Percentiles rank a stretch among this genome's conserved stretches.
These are phyloP conservation scores for Mercenaria mercenaria DNA, from an alignment of 1,140 invertebrate species.

Conservation along the genomic window DNA sequence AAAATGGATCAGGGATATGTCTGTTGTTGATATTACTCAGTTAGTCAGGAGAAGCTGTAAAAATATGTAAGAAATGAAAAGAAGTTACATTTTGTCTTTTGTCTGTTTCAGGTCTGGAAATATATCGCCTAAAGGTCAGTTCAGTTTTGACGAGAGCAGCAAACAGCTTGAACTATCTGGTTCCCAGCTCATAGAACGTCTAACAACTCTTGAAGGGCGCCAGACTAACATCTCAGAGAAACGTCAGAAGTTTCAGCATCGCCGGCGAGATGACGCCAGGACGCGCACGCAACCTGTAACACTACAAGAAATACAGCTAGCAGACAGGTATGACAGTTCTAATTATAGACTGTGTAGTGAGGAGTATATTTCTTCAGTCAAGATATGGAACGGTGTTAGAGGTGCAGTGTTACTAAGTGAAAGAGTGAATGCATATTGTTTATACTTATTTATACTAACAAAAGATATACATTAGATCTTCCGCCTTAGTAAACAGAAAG, in stretches of 20 bases:
- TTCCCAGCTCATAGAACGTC: slow-evolving; percentile 60
- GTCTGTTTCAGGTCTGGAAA: slow-evolving; percentile 49
- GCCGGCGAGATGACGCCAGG: slow-evolving; percentile 31
- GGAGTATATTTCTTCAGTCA: too few relatives aligned
- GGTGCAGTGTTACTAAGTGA: too few relatives aligned
- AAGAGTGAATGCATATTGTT: too few relatives aligned
- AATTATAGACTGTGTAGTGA: too few relatives aligned
- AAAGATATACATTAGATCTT: too few relatives aligned
- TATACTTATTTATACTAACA: too few relatives aligned
- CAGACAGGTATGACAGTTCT: slow-evolving; percentile 35
- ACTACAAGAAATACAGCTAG: slow-evolving; percentile 48
- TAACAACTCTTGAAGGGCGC: slow-evolving; percentile 54
- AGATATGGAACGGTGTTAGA: too few relatives aligned
- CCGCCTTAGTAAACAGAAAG: too few relatives aligned
- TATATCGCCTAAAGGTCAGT: slow-evolving; percentile 54
- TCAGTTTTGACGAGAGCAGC: slow-evolving; percentile 59
- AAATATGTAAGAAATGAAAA: too few relatives aligned
- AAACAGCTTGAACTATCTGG: slow-evolving; percentile 24
- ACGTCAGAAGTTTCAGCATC: slow-evolving; percentile 44
- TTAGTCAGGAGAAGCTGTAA: too few relatives aligned
- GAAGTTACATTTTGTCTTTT: neutral
- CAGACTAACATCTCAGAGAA: slow-evolving; percentile 42
- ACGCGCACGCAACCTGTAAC: slow-evolving; percentile 62
- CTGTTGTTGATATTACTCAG: too few relatives aligned
- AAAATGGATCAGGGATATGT: too few relatives aligned